Percentiles rank a stretch among this genome's conserved stretches.
Conservation (phyloP, 2,888 invertebrate genomes). For the Anticlea derivata region DNA sequence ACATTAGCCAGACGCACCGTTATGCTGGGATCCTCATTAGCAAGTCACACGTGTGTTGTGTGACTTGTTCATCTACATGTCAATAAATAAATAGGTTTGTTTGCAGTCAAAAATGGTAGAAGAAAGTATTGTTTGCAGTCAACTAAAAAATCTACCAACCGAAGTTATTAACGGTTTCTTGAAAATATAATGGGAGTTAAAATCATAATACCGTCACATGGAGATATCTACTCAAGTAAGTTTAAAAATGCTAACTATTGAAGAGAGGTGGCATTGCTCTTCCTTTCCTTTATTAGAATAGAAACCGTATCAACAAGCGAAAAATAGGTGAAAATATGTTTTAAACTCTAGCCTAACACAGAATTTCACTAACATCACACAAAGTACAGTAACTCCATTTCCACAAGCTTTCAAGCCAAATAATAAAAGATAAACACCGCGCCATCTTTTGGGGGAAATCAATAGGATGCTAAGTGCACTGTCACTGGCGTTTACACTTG, state of each 20-base stretch:
- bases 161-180: no score
- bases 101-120: no score
- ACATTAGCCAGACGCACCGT: conserved; percentile 17
- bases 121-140: no score
- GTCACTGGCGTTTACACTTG: conserved; percentile 29
- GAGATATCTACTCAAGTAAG: no score
- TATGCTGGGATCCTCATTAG: conserved; percentile 10
- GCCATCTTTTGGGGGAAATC: conserved; percentile 16
- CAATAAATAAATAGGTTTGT: no score
- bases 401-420: conserved; percentile 4
- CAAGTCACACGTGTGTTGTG: conserved; percentile 12
- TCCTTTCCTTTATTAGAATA: no score
- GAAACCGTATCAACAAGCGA: no score
- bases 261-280: no score
- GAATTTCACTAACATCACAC: neutral
- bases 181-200: no score
- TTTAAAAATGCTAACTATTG: no score
- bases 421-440: neutral
- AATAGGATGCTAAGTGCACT: conserved; percentile 28
- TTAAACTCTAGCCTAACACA: neutral
- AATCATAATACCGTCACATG: no score
- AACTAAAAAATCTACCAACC: no score
- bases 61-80: neutral
- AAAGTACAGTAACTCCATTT: conserved; percentile 4
- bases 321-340: neutral